Conservation (phyloP, 2,797 vertebrate species). For the Gallirallus australis region DNA sequence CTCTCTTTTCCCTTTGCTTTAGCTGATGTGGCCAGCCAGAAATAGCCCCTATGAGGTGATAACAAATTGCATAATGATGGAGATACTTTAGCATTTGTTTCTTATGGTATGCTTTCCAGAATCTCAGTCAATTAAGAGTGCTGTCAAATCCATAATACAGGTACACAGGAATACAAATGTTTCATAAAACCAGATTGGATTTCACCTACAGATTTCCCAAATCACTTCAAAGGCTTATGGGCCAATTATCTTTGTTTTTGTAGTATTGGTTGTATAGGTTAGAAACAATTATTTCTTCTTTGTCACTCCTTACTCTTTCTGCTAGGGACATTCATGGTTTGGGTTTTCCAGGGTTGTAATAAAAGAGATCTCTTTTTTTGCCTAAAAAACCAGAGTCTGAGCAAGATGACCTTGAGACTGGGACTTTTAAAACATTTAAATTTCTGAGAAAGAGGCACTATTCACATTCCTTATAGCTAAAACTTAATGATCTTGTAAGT, state of each 20-base stretch:
- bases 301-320: neutral
- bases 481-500: neutral
- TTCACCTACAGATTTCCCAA: neutral
- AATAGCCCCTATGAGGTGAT: neutral
- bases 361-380: neutral
- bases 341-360: neutral
- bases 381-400: neutral
- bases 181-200: neutral
- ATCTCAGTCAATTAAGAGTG: neutral
- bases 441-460: neutral
- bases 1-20: neutral
- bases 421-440: neutral
- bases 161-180: neutral
- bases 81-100: neutral
- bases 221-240: neutral
- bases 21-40: neutral
- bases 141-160: neutral
- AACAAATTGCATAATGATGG: neutral
- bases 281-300: neutral
- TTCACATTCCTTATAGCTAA: neutral
- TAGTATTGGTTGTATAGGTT: neutral
- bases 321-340: neutral
- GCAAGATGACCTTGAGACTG: neutral
- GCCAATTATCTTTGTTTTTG: neutral
- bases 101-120: neutral